A percentile compares a stretch with the other conserved stretches of the same genome.
These are phyloP conservation scores for Phalangium opilio DNA, from an alignment of 2,888 invertebrate genomes.

Conservation along the genomic window DNA sequence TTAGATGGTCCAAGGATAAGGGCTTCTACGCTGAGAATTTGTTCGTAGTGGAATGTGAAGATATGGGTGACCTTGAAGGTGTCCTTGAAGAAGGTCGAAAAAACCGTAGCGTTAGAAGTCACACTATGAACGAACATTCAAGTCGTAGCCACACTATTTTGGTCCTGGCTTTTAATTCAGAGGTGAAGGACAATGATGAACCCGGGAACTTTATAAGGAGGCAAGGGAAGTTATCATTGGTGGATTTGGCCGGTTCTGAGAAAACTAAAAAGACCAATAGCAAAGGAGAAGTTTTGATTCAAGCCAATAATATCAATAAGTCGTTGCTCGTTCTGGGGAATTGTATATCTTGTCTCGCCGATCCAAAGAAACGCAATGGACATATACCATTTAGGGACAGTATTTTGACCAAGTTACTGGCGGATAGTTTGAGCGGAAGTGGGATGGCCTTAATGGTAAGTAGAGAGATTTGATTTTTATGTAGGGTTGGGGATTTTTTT, in stretches of 20 bases:
- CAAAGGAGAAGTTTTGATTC: slow-evolving; percentile 72
- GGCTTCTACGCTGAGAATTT: slow-evolving; percentile 91
- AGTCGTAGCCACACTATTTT: slow-evolving; percentile 81
- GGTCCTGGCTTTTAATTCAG: slow-evolving; percentile 76
- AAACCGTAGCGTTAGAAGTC: slow-evolving; percentile 73
- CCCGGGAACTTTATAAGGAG: slow-evolving; percentile 66
- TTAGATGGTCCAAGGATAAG: slow-evolving; percentile 75
- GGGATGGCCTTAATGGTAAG: slow-evolving; percentile 85
- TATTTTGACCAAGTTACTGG: slow-evolving; percentile 77
- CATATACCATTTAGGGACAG: slow-evolving; percentile 91
- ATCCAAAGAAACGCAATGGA: slow-evolving; percentile 43
- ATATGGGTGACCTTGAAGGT: slow-evolving; percentile 76
- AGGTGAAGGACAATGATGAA: slow-evolving; percentile 36
- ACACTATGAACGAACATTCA: slow-evolving; percentile 85
- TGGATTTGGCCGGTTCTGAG: slow-evolving; percentile 91
- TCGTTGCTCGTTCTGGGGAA: slow-evolving; percentile 88
- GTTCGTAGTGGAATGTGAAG: slow-evolving; percentile 88
- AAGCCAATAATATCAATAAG: slow-evolving; percentile 91
- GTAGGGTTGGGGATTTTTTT: no score
- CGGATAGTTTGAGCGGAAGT: slow-evolving; percentile 83
- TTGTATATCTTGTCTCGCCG: slow-evolving; percentile 68
- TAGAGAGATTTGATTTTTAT: slow-evolving; percentile 4
- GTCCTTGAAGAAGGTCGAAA: slow-evolving; percentile 92
- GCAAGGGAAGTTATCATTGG: slow-evolving; percentile 88
- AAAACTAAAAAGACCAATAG: slow-evolving; percentile 82